phyloP scores from a whole-genome alignment of 92 coral and sea anemone species.

The Epizoanthus ramosus region DNA sequence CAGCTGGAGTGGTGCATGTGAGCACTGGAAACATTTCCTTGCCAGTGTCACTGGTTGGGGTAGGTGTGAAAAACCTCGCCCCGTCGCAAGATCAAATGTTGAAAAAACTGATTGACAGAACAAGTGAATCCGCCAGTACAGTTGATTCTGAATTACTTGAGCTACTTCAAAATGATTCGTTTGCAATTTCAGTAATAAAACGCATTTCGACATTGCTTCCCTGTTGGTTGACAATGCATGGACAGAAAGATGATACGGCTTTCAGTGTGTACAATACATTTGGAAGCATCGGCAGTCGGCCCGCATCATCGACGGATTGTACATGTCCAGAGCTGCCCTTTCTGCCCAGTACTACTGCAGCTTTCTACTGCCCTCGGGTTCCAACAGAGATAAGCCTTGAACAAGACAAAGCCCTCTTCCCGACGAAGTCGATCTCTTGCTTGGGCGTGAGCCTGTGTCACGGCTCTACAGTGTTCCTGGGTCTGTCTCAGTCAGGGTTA shows the following conservation, averaged over 20 bases:
- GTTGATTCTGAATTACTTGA: slow-evolving; percentile 17
- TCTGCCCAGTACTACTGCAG: neutral
- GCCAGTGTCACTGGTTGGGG: slow-evolving; percentile 53
- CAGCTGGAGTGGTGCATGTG: slow-evolving; percentile 45
- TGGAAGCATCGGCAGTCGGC: neutral
- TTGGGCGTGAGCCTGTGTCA: slow-evolving; percentile 50
- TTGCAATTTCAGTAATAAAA: slow-evolving; percentile 32
- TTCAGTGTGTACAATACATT: slow-evolving; percentile 19
- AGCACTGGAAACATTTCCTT: neutral
- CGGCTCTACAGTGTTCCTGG: slow-evolving; percentile 12
- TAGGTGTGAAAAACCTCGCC: neutral
- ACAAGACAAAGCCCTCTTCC: slow-evolving; percentile 3
- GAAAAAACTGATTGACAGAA: slow-evolving; percentile 6
- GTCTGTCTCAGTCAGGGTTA: slow-evolving; percentile 18
- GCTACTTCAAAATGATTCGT: slow-evolving; percentile 38
- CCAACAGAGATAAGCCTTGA: slow-evolving; percentile 31
- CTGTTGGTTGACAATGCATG: slow-evolving; percentile 42
- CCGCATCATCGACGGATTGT: neutral
- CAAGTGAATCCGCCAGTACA: neutral
- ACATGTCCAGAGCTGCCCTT: slow-evolving; percentile 30
- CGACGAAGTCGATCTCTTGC: slow-evolving; percentile 34
- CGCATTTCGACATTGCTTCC: slow-evolving; percentile 41
- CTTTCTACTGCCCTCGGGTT: slow-evolving; percentile 31
- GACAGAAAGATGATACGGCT: neutral
- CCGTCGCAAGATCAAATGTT: slow-evolving; percentile 22